Base-by-base conservation (phyloP, 1,140 invertebrate genomes). In the Trichogramma pretiosum region DNA sequence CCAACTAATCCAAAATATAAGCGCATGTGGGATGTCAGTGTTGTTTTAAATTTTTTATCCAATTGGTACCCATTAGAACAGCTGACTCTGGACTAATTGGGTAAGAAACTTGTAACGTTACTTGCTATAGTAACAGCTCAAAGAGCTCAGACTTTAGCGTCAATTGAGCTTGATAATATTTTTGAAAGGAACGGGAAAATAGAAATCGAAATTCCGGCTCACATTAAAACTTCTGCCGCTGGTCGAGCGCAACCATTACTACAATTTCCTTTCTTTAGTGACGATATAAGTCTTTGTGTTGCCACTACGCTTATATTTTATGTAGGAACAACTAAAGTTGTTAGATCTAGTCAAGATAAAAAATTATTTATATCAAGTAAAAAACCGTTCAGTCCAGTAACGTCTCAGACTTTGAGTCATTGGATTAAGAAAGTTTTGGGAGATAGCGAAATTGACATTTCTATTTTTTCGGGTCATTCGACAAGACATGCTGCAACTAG, bases 1-100 rank as follows among this genome's bases (percentile, higher is more conserved):
- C n/a, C n/a, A n/a, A n/a, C n/a, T n/a, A n/a, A 35, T 24, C 59
- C 60, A 2, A 57, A 58, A 50, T 65, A 61, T 43, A 26, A 51
- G 9, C 14, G 16, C 9, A 59, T 49, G 0, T 61, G 59, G 63
- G 58, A 64, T 35, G 41, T 52, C 0, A 17, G 19, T 18, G 18
- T 54, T 5, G 52, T 56, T 8, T 40, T 56, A n/a, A 24, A 41
- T 13, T 36, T 37, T 17, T 22, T 54, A 23, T 46, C 47, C 35
- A 17, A 14, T 1, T 43, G 47, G 26, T 45, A 37, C 33, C 45
- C 37, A 2, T 14, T 47, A 9, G 48, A 53, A 3, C 8, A 11
- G 2, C 26, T 56, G 1, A 19, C 16, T 18, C 17, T 56, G 2
- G 21, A 17, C 5, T 18, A 40, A n/a, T 26, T 52, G 10, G 39